Evolutionary conservation across 2,113 vertebrate species (phyloP).

Genomic region (Dicerorhinus sumatrensis): DNA sequence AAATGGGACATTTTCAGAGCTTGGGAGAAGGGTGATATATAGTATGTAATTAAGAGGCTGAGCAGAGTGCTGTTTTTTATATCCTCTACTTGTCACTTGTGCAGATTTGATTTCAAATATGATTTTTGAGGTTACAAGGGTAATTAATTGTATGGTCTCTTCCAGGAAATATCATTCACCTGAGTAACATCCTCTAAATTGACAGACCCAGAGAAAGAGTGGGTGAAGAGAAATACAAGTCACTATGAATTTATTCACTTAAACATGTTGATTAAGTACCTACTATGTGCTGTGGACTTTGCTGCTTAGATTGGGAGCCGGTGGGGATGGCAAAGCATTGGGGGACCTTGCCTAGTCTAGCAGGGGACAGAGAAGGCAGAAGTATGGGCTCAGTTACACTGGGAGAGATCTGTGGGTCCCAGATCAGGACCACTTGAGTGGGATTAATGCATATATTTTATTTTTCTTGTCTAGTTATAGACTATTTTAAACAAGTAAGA

Average conservation of each 20-base stretch:
- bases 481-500: background rate
- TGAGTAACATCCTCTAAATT: constrained; percentile 45
- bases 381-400: background rate
- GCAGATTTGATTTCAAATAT: constrained; percentile 81
- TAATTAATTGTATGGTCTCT: constrained; percentile 77
- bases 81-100: constrained; percentile 69
- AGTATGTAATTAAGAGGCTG: constrained; percentile 76
- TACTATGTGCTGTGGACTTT: background rate
- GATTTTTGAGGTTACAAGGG: constrained; percentile 82
- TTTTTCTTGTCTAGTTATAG: background rate
- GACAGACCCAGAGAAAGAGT: constrained; percentile 38
- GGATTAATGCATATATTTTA: background rate
- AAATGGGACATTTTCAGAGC: constrained; percentile 76
- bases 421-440: background rate
- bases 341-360: background rate
- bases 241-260: background rate
- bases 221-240: background rate
- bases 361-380: background rate
- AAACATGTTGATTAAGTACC: background rate
- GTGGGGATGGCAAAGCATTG: background rate
- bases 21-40: constrained; percentile 76
- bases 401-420: background rate
- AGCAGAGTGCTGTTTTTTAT: constrained; percentile 70
- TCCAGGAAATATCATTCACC: constrained; percentile 74
- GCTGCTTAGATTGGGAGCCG: background rate